These are phyloP conservation scores for Syngnathus scovelli DNA, from an alignment of 2,113 vertebrate species.

Conservation along the genomic window DNA sequence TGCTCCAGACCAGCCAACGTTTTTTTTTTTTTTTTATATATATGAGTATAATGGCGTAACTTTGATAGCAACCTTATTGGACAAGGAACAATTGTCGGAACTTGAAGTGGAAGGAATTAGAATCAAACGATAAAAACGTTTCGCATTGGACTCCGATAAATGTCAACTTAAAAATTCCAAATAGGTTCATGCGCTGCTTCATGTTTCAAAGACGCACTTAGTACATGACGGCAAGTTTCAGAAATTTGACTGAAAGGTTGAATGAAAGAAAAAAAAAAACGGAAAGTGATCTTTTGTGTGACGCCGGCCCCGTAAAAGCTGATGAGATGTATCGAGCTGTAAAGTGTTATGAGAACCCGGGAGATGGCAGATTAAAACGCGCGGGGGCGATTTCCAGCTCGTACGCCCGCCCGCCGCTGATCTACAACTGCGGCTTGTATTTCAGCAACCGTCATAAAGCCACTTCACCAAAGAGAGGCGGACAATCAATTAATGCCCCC, in stretches of 20 bases:
- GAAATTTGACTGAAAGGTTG: slow-evolving; percentile 10
- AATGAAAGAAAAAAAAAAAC: neutral
- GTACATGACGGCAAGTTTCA: neutral
- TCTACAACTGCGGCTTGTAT: slow-evolving; percentile 49
- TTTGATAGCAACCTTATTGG: no score
- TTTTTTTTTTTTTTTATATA: neutral
- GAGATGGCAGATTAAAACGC: slow-evolving; percentile 57
- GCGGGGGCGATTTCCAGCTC: slow-evolving; percentile 49
- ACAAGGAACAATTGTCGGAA: no score
- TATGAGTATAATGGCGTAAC: slow-evolving; percentile 26
- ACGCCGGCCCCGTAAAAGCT: slow-evolving; percentile 46
- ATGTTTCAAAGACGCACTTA: neutral
- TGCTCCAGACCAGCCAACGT: slow-evolving; percentile 32
- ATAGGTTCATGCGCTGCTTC: neutral
- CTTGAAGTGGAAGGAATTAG: no score
- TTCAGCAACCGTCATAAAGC: slow-evolving; percentile 55
- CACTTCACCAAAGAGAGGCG: slow-evolving; percentile 54
- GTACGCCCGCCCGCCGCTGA: slow-evolving; percentile 42
- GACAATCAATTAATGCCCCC: slow-evolving; percentile 64
- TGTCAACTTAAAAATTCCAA: no score
- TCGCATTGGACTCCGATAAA: no score
- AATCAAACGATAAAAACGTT: no score
- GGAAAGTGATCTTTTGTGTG: slow-evolving; percentile 31
- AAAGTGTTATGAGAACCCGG: slow-evolving; percentile 47
- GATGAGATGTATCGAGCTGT: slow-evolving; percentile 54